Conservation (phyloP, 1,140 invertebrate species). For the Lanistes nyassanus region DNA sequence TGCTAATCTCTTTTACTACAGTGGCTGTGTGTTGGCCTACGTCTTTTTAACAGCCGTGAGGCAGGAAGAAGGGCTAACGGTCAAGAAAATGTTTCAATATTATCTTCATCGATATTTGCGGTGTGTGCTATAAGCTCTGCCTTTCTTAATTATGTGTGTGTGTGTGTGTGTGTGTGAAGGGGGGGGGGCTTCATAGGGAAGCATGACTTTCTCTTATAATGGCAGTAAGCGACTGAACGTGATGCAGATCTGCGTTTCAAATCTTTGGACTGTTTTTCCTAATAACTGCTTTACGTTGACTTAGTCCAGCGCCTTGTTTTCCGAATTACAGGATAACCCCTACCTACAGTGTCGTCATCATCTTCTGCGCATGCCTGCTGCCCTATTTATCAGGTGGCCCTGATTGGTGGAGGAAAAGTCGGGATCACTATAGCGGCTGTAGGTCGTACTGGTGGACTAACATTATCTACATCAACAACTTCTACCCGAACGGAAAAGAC, state of each 20-base stretch:
- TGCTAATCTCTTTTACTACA: not conserved
- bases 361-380: conserved; percentile 78
- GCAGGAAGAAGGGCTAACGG: conserved; percentile 6
- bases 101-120: conserved; percentile 7
- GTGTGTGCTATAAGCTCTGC: not conserved
- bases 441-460: conserved; percentile 68
- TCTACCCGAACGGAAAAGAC: conserved; percentile 54
- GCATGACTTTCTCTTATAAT: too few relatives aligned
- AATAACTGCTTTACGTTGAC: too few relatives aligned
- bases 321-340: conserved; percentile 77
- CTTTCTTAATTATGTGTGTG: not conserved
- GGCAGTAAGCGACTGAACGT: too few relatives aligned
- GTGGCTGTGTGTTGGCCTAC: conserved; percentile 8
- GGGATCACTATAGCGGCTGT: conserved; percentile 66
- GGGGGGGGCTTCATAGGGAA: not conserved
- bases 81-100: not conserved
- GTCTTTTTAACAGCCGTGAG: not conserved
- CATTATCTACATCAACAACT: conserved; percentile 84
- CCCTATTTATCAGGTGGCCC: conserved; percentile 75
- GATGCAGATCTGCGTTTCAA: too few relatives aligned
- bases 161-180: conserved; percentile 17
- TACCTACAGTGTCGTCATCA: conserved; percentile 84
- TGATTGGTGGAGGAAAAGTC: conserved; percentile 27
- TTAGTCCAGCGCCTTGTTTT: too few relatives aligned
- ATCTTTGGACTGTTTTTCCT: too few relatives aligned